A percentile compares a stretch with the other conserved stretches of the same genome.
Conservation (phyloP, 2,113 vertebrate species). For the Plecturocebus donacophilus region DNA sequence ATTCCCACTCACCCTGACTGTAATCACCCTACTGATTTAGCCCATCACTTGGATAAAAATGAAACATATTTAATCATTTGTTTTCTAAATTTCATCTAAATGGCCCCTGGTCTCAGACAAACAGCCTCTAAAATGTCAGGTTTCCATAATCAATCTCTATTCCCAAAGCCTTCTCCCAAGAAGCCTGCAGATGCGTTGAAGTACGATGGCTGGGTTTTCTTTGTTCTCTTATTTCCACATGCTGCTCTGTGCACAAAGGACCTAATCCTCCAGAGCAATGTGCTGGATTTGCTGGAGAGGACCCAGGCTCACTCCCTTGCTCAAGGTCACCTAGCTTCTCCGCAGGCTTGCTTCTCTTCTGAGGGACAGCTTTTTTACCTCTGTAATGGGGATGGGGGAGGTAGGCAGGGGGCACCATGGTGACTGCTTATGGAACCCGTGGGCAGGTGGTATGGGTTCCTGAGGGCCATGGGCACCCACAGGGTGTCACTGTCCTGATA, state of each 20-base stretch:
- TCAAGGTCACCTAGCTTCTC: not conserved
- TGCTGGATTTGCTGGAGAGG: not conserved
- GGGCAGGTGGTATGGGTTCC: not conserved
- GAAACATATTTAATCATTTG: not conserved
- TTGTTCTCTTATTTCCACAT: not conserved
- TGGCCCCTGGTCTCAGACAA: not conserved
- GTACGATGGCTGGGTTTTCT: not conserved
- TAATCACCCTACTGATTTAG: not conserved
- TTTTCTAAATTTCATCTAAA: not conserved
- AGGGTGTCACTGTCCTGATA: not conserved
- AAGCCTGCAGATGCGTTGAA: accelerated
- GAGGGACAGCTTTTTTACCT: not conserved
- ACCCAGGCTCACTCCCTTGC: not conserved
- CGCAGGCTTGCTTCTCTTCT: too few species aligned
- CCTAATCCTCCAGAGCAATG: accelerated
- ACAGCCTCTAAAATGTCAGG: not conserved
- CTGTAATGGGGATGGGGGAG: not conserved
- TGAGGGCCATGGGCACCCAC: accelerated
- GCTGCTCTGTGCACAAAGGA: not conserved
- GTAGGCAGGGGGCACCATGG: too few species aligned
- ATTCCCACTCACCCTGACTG: not conserved
- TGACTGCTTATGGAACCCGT: not conserved
- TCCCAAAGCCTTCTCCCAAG: not conserved
- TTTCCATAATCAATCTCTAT: not conserved
- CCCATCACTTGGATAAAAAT: not conserved